phyloP scores from a whole-genome alignment of 2,797 vertebrate species.

The Bryconaethiops microstoma region DNA sequence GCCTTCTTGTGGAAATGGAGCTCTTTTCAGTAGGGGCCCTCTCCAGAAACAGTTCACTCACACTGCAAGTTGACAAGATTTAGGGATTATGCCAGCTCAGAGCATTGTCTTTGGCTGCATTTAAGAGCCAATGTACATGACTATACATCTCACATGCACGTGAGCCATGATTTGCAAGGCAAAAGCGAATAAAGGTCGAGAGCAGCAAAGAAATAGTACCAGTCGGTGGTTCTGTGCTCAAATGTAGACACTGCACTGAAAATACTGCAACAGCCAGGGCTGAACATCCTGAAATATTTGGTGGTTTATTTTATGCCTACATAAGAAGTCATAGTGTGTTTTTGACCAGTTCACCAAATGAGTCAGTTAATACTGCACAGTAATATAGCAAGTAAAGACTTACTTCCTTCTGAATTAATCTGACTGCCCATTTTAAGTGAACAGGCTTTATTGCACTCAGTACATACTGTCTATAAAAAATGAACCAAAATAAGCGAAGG shows the following conservation, averaged over 20 bases:
- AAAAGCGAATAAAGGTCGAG: not conserved
- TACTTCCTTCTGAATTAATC: too few species aligned
- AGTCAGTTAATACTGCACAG: not conserved
- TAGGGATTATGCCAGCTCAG: slow-evolving; percentile 68
- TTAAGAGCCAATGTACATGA: slow-evolving; percentile 60
- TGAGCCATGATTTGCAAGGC: slow-evolving; percentile 39
- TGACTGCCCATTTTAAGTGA: not conserved
- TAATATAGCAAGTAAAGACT: not conserved
- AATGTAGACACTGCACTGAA: not conserved
- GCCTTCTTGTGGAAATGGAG: slow-evolving; percentile 77
- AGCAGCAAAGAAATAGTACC: not conserved
- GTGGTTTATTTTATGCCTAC: not conserved
- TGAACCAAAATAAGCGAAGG: too few species aligned
- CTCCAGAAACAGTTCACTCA: slow-evolving; percentile 66
- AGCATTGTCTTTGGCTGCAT: slow-evolving; percentile 66
- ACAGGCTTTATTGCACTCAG: too few species aligned
- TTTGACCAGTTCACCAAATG: not conserved
- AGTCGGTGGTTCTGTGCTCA: not conserved
- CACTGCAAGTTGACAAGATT: slow-evolving; percentile 72
- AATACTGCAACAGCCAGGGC: not conserved
- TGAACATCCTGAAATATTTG: not conserved
- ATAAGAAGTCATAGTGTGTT: not conserved
- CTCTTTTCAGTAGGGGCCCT: slow-evolving; percentile 71
- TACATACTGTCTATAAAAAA: too few species aligned
- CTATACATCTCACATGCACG: slow-evolving; percentile 60